Evolutionary conservation across 2,113 vertebrate species (phyloP).

Genomic region (Isurus oxyrinchus): DNA sequence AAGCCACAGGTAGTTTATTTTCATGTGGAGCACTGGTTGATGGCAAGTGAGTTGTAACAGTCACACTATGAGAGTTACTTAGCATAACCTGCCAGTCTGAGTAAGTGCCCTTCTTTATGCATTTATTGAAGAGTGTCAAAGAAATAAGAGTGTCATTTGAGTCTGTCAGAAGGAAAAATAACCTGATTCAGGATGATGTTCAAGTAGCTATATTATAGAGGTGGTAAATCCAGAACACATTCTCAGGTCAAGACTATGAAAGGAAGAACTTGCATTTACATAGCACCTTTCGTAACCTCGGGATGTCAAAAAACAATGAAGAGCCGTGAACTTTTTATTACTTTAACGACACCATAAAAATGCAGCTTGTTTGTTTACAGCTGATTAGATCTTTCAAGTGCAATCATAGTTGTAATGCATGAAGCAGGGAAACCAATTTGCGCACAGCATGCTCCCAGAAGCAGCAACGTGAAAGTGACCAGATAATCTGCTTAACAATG

Average conservation of each 20-base stretch:
- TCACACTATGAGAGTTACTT: background rate
- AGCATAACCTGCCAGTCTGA: conserved; percentile 1
- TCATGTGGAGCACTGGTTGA: background rate
- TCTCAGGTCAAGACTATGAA: background rate
- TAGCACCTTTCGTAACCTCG: background rate
- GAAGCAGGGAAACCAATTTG: background rate
- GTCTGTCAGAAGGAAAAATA: background rate
- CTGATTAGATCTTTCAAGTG: background rate
- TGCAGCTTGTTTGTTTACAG: background rate
- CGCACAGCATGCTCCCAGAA: background rate
- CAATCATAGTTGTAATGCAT: background rate
- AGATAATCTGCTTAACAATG: background rate
- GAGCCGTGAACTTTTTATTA: background rate
- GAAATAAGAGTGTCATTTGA: background rate
- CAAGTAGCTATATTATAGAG: background rate
- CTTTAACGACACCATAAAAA: background rate
- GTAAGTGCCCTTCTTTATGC: background rate
- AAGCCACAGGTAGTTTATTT: background rate
- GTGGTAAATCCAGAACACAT: background rate
- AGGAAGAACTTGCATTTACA: background rate
- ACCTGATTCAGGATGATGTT: background rate
- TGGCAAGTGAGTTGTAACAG: background rate
- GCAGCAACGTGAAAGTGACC: background rate
- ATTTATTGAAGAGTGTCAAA: background rate
- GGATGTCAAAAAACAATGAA: background rate